A percentile compares a stretch with the other conserved stretches of the same genome.
Evolutionary conservation across 2,888 invertebrate genomes (phyloP).

Genomic region (Aleiodes testaceus): DNA sequence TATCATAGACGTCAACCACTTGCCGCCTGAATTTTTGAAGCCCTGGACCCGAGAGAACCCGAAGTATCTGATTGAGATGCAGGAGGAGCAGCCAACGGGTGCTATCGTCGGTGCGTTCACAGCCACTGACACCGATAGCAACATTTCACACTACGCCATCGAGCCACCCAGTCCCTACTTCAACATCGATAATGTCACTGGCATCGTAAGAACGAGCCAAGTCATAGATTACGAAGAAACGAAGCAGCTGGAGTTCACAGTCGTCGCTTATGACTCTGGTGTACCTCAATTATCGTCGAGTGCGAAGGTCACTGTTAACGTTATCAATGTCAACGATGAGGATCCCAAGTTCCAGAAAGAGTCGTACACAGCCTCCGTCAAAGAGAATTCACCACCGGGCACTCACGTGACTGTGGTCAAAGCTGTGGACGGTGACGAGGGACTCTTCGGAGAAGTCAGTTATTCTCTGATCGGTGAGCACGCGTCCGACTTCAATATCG

Average conservation of each 20-base stretch:
- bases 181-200: constrained; percentile 85
- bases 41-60: constrained; percentile 83
- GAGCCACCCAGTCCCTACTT: constrained; percentile 84
- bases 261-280: constrained; percentile 89
- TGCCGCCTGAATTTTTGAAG: constrained; percentile 78
- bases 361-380: constrained; percentile 81
- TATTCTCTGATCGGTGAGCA: constrained; percentile 86
- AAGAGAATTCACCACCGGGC: constrained; percentile 84
- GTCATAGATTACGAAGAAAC: constrained; percentile 89
- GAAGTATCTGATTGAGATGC: constrained; percentile 79
- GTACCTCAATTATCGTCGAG: constrained; percentile 87
- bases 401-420: constrained; percentile 83
- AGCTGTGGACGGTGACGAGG: constrained; percentile 86
- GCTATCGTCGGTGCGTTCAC: constrained; percentile 84
- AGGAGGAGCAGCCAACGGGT: constrained; percentile 88
- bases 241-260: constrained; percentile 84
- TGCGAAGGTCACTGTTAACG: constrained; percentile 84
- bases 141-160: constrained; percentile 84
- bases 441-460: constrained; percentile 83
- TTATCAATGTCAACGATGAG: constrained; percentile 91
- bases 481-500: constrained; percentile 83
- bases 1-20: constrained; percentile 77
- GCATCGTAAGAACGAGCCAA: constrained; percentile 83
- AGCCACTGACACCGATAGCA: constrained; percentile 88
- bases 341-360: constrained; percentile 83